Evolutionary conservation across 2,113 vertebrate species (phyloP).

Genomic region (Gallinago media): DNA sequence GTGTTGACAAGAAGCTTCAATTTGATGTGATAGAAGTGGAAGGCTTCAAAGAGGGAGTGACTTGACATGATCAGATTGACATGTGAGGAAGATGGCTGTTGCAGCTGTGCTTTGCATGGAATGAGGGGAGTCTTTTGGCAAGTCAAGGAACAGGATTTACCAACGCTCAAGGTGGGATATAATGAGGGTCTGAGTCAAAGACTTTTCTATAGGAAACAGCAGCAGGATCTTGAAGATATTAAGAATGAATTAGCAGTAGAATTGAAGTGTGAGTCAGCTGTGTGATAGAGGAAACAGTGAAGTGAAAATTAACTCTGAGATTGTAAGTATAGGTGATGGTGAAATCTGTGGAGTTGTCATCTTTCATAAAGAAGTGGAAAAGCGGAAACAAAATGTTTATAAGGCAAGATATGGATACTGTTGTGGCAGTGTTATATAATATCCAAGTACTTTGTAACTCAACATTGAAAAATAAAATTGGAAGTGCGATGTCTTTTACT

Average conservation of each 20-base stretch:
- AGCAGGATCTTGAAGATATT: background rate
- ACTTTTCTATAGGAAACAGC: background rate
- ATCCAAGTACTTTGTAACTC: background rate
- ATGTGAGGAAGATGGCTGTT: background rate
- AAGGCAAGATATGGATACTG: background rate
- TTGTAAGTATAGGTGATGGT: background rate
- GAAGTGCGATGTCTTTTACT: background rate
- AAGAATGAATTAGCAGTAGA: background rate
- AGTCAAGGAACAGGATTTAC: background rate
- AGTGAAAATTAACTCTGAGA: background rate
- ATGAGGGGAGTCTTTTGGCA: background rate
- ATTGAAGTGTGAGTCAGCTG: background rate
- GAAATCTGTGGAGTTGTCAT: background rate
- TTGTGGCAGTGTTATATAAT: background rate
- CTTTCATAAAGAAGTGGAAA: background rate
- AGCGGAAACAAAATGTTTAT: background rate
- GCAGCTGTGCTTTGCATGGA: background rate
- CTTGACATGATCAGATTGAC: background rate
- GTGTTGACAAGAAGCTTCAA: conserved; percentile 40
- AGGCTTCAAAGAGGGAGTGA: conserved; percentile 9
- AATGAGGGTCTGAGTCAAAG: background rate
- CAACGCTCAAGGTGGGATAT: background rate
- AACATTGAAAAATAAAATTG: background rate
- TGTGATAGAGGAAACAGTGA: background rate
- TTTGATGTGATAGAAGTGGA: conserved; percentile 38